These are phyloP conservation scores for Nannospalax galili DNA, from an alignment of 2,113 vertebrate species.

Conservation along the genomic window DNA sequence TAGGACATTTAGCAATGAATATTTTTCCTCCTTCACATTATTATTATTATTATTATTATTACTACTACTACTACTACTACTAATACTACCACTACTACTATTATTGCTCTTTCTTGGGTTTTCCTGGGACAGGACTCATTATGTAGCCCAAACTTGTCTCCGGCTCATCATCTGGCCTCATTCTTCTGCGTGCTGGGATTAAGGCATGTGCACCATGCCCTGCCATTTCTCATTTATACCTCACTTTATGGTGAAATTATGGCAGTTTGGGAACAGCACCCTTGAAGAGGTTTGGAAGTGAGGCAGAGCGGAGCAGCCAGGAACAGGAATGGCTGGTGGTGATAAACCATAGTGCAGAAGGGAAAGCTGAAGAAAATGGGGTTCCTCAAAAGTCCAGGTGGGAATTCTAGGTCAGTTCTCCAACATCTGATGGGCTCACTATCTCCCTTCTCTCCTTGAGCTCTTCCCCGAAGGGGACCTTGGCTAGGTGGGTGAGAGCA, in stretches of 20 bases:
- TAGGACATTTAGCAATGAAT: not conserved
- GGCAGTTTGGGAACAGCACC: not conserved
- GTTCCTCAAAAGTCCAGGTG: not conserved
- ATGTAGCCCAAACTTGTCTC: too few species aligned
- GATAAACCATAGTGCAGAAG: too few species aligned
- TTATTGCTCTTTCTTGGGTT: not conserved
- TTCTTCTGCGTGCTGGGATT: not conserved
- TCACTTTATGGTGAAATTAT: not conserved
- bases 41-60: not conserved
- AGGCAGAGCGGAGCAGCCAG: too few species aligned
- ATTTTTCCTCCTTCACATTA: not conserved
- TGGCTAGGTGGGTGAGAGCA: not conserved
- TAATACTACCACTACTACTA: too few species aligned
- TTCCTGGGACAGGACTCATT: not conserved
- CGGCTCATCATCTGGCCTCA: not conserved
- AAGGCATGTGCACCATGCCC: not conserved
- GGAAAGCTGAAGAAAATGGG: not conserved
- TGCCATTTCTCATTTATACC: not conserved
- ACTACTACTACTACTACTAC: too few species aligned
- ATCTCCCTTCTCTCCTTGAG: not conserved
- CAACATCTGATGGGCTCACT: rapidly evolving
- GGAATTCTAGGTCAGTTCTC: not conserved
- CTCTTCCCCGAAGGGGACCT: not conserved
- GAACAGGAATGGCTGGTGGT: too few species aligned
- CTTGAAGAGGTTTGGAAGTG: not conserved